Evolutionary conservation across 2,113 vertebrate genomes (phyloP).

Genomic region (Poeciliopsis prolifica): DNA sequence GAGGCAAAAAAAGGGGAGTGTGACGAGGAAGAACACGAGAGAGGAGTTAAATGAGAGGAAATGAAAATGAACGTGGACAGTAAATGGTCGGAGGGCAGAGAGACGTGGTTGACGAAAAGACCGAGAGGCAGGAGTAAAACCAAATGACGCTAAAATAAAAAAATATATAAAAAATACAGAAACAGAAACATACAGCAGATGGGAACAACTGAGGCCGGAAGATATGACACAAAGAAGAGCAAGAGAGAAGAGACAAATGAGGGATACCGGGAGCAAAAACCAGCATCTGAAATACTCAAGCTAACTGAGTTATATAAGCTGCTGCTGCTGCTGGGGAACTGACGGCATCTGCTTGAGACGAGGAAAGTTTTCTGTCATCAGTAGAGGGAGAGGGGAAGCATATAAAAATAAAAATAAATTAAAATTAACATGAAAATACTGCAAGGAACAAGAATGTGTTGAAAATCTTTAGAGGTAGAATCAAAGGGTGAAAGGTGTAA

Average conservation of each 20-base stretch:
- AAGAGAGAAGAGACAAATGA: conserved; percentile 49
- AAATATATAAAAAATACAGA: conserved; percentile 18
- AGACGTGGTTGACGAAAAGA: conserved; percentile 40
- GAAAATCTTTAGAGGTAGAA: background rate
- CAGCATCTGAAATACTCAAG: conserved; percentile 73
- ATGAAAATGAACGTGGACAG: conserved; percentile 62
- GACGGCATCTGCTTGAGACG: conserved; percentile 64
- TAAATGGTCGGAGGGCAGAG: conserved; percentile 54
- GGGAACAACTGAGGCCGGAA: conserved; percentile 50
- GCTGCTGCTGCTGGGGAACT: conserved; percentile 60
- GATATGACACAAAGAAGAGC: conserved; percentile 43
- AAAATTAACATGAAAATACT: conserved; percentile 26
- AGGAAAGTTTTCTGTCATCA: conserved; percentile 56
- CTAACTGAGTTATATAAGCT: conserved; percentile 80
- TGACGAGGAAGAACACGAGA: conserved; percentile 48
- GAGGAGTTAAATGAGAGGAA: conserved; percentile 56
- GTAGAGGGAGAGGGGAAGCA: conserved; percentile 38
- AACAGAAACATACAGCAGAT: conserved; percentile 17
- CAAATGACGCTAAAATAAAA: conserved; percentile 51
- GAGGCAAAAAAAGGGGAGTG: conserved; percentile 26
- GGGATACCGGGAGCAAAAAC: conserved; percentile 55
- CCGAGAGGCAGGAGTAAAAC: conserved; percentile 48
- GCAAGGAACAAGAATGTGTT: conserved; percentile 38
- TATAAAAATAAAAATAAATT: conserved; percentile 23
- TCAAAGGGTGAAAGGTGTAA: conserved; percentile 5